Evolutionary conservation across 2,797 vertebrate species (phyloP).

Genomic region (Tinamus major): DNA sequence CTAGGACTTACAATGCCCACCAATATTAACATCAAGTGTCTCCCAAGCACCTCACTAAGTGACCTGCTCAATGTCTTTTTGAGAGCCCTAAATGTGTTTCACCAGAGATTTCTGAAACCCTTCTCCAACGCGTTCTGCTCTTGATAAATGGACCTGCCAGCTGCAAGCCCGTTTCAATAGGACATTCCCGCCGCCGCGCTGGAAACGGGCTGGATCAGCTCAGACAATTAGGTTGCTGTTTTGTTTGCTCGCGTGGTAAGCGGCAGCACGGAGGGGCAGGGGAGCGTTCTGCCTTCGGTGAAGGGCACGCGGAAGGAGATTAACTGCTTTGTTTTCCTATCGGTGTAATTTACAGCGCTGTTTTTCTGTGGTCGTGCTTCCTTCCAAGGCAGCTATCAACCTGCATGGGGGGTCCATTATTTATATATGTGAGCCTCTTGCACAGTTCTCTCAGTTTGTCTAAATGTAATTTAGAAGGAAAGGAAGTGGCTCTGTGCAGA

Average conservation of each 20-base stretch:
- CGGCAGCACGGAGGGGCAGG: not conserved
- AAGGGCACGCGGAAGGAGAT: not conserved
- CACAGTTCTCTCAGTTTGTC: not conserved
- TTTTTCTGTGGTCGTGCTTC: not conserved
- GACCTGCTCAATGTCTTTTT: not conserved
- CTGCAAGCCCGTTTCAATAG: not conserved
- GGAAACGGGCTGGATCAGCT: not conserved
- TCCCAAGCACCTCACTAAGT: not conserved
- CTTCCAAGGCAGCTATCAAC: not conserved
- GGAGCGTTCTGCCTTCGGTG: not conserved
- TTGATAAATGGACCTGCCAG: constrained; percentile 40
- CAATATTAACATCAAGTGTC: not conserved
- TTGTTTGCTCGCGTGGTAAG: not conserved
- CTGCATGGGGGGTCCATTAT: not conserved
- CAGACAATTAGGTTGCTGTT: not conserved
- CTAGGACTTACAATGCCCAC: not conserved
- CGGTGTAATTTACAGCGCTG: not conserved
- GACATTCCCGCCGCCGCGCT: not conserved
- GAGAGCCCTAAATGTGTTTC: not conserved
- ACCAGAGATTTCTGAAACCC: not conserved
- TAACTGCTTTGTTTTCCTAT: constrained; percentile 5
- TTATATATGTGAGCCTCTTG: not conserved
- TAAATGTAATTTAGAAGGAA: not conserved
- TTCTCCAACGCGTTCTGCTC: not conserved
- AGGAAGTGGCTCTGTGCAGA: not conserved